Evolutionary conservation across 2,797 vertebrate genomes (phyloP), one percentile per base, ranked within the genome.

Genomic region (Darevskia nairensis): DNA sequence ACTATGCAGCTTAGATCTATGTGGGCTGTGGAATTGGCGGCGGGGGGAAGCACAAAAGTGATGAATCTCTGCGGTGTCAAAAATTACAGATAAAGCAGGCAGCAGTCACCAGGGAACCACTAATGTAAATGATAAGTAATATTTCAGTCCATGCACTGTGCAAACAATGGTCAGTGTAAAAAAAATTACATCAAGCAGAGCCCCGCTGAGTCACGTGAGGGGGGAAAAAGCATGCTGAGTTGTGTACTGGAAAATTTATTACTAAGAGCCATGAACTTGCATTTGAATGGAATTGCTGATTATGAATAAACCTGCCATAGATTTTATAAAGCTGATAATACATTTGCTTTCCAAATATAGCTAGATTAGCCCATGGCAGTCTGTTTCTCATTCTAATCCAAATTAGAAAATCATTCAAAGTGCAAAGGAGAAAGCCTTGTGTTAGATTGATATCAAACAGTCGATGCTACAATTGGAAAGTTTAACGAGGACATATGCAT

Each of bases 231-330:
- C 93, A 80, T 88, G 91, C 91, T 93, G 93, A 95, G 75, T 92
- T 89, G 85, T 84, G 80, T 78, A 7, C 78, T 91, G 89, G 87
- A 94, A 96, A 96, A 95, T 87, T 79, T 88, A 95, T 91, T 79
- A 92, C 87, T 87, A 89, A 92, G 89, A 85, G 41, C 88, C 84
- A 89, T 9, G 29, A 92, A 92, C 95, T 89, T 86, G 64, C 86
- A 85, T 93, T 64, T 95, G 91, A 96, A 95, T 90, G 87, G 89
- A 95, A 93, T 68, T 91, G 94, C 94, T 79, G 88, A 94, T 92
- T 86, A 84, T 44, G 84, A 95, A 94, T 95, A 96, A 96, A 95
- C 80, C 71, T 80, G 72, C 91, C 93, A 91, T 88, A 89, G 92
- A 88, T 94, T 91, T 89, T 86, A 84, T 90, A 94, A 92, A 93